Percentiles rank a stretch among this genome's conserved stretches.
phyloP scores from a whole-genome alignment of 2,797 vertebrate species.

The Gymnodraco acuticeps region DNA sequence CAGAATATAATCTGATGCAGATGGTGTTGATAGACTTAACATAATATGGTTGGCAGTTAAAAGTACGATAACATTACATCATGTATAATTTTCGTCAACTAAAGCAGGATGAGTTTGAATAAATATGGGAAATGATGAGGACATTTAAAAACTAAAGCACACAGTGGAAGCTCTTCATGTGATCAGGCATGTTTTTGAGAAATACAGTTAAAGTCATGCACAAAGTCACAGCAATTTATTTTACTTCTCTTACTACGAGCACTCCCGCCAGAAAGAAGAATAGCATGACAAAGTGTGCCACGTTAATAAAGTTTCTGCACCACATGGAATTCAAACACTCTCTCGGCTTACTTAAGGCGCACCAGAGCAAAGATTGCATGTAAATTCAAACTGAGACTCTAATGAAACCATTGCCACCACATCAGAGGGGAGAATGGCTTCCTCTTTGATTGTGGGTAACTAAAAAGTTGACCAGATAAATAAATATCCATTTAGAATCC shows the following conservation, averaged over 20 bases:
- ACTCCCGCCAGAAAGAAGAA: neutral
- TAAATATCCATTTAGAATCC: conserved; percentile 25
- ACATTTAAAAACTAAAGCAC: too few relatives aligned
- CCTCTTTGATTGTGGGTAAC: conserved; percentile 2
- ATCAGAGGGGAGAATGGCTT: conserved; percentile 6
- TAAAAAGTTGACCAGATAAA: conserved; percentile 26
- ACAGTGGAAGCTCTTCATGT: neutral
- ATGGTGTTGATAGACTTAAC: too few relatives aligned
- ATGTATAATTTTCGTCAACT: too few relatives aligned
- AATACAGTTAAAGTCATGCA: neutral
- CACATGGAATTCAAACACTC: conserved; percentile 5
- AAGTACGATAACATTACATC: too few relatives aligned
- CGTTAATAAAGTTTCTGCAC: conserved; percentile 18
- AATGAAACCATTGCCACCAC: conserved; percentile 25
- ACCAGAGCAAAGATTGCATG: conserved; percentile 20
- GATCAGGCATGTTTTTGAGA: conserved; percentile 1
- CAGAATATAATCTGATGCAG: too few relatives aligned
- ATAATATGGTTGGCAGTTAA: too few relatives aligned
- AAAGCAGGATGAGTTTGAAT: too few relatives aligned
- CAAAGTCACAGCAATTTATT: neutral
- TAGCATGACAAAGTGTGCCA: conserved; percentile 22
- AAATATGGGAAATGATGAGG: too few relatives aligned
- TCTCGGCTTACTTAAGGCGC: conserved; percentile 10
- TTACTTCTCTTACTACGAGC: neutral
- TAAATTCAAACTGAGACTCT: conserved; percentile 3